phyloP scores from a whole-genome alignment of 1,140 invertebrate species.

The Heliconius himera region DNA sequence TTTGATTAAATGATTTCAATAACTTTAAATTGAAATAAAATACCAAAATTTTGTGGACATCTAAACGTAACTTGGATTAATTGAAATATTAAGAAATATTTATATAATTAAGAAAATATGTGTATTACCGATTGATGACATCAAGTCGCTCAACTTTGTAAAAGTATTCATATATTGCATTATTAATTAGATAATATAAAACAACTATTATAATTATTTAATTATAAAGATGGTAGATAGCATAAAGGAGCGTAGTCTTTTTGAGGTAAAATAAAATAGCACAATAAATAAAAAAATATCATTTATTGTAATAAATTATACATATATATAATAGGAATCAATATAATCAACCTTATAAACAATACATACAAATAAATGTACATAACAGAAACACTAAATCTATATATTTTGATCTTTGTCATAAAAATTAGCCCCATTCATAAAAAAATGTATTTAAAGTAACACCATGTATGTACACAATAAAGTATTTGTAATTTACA shows the following conservation, averaged over 20 bases:
- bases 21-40: no score
- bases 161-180: no score
- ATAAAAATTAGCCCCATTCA: background rate
- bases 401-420: background rate
- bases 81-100: no score
- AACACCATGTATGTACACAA: background rate
- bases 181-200: no score
- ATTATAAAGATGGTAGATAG: no score
- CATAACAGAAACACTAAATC: background rate
- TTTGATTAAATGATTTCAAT: no score
- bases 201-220: no score
- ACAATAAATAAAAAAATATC: background rate
- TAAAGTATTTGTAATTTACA: background rate
- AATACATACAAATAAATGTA: background rate
- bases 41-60: no score
- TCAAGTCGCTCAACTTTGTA: no score
- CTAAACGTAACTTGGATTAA: no score
- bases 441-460: background rate
- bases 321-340: conserved; percentile 4
- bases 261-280: background rate
- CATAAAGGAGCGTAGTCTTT: background rate
- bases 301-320: background rate
- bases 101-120: no score
- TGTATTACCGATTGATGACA: no score
- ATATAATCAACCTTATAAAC: background rate